A percentile compares a stretch with the other conserved stretches of the same genome.
Evolutionary conservation across 2,888 invertebrate species (phyloP).

Genomic region (Craniophora ligustri): DNA sequence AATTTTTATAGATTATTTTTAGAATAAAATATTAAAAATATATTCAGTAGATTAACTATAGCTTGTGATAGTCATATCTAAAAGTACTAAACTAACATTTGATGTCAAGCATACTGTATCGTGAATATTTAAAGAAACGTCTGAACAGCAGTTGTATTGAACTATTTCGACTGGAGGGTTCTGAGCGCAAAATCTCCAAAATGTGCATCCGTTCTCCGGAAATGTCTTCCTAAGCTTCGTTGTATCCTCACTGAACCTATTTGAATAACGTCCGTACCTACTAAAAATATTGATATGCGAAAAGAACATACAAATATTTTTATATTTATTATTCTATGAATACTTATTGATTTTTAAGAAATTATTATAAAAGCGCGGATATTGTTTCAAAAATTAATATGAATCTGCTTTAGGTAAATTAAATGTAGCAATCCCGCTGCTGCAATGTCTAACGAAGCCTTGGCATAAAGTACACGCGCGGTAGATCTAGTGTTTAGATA

Average conservation of each 20-base stretch:
- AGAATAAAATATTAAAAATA: not conserved
- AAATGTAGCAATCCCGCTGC: conserved; percentile 3
- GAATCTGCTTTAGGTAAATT: conserved; percentile 6
- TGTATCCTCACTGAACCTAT: conserved; percentile 72
- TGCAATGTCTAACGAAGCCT: conserved; percentile 33
- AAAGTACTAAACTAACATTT: conserved; percentile 9
- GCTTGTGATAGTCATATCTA: not conserved
- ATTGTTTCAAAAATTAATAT: not conserved
- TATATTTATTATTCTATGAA: too few relatives aligned
- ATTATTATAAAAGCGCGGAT: too few relatives aligned
- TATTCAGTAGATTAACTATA: not conserved
- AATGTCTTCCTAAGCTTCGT: conserved; percentile 78
- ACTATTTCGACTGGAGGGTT: conserved; percentile 72
- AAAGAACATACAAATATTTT: conserved; percentile 38
- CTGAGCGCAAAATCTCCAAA: conserved; percentile 81
- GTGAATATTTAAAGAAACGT: conserved; percentile 71
- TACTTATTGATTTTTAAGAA: conserved; percentile 1
- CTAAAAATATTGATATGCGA: conserved; percentile 56
- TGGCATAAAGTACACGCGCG: conserved; percentile 47
- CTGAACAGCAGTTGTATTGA: conserved; percentile 68
- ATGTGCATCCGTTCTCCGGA: conserved; percentile 80
- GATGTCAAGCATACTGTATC: conserved; percentile 60
- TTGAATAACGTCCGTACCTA: conserved; percentile 70
- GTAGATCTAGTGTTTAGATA: conserved; percentile 64
- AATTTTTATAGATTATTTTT: too few relatives aligned